These are phyloP conservation scores for Paragorgia papillata DNA, from an alignment of 92 coral and sea anemone species.

Conservation along the genomic window DNA sequence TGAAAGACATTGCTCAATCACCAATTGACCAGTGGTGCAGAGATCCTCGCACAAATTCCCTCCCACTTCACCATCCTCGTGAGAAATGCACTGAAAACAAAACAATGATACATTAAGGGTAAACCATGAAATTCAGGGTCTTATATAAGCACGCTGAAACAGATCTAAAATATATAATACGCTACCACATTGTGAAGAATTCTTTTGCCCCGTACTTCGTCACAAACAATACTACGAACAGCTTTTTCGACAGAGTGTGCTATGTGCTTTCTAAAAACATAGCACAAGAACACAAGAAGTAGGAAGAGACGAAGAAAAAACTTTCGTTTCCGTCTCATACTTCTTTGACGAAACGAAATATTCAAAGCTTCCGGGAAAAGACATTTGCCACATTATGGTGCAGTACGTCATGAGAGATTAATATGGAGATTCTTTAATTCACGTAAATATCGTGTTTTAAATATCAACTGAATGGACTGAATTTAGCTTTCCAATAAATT, in stretches of 20 bases:
- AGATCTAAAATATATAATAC: neutral
- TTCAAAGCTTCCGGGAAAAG: too few species aligned
- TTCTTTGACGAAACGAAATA: neutral
- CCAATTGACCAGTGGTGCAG: conserved; percentile 56
- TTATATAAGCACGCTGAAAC: neutral
- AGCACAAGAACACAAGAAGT: neutral
- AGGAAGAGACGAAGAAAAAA: neutral
- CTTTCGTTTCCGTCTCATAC: conserved; percentile 24
- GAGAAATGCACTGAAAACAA: conserved; percentile 66
- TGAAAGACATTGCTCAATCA: conserved; percentile 70
- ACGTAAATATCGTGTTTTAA: too few species aligned
- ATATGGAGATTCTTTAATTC: too few species aligned
- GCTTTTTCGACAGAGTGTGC: neutral
- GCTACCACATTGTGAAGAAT: conserved; percentile 2
- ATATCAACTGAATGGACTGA: too few species aligned
- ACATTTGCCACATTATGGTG: too few species aligned
- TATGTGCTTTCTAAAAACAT: neutral
- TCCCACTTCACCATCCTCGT: conserved; percentile 58
- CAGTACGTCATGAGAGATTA: too few species aligned
- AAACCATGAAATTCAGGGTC: neutral
- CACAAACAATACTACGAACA: conserved; percentile 12
- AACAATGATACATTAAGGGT: neutral
- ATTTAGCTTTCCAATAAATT: too few species aligned
- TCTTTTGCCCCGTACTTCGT: conserved; percentile 13
- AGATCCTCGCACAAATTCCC: conserved; percentile 91